Percentiles rank a stretch among this genome's conserved stretches.
Conservation (phyloP, 2,888 invertebrate genomes). For the Yponomeuta sedellus region DNA sequence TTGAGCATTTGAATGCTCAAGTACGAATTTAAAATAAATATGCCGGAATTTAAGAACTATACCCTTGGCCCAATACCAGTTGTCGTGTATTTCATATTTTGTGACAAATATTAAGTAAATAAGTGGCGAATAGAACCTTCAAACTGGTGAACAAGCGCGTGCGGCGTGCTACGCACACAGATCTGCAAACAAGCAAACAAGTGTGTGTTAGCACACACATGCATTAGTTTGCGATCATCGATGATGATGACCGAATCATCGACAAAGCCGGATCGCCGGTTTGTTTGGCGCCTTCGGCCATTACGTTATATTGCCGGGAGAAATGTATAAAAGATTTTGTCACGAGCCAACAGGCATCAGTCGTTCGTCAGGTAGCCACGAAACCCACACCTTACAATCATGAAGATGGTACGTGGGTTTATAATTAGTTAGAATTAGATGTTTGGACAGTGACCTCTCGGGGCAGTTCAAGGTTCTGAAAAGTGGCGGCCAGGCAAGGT, state of each 20-base stretch:
- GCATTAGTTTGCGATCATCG: constrained; percentile 35
- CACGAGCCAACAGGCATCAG: constrained; percentile 48
- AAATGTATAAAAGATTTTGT: constrained; percentile 68
- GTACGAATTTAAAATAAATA: constrained; percentile 12
- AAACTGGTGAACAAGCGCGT: constrained; percentile 30
- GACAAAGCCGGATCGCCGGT: constrained; percentile 49
- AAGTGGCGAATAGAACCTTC: constrained; percentile 43
- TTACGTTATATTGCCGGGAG: constrained; percentile 54
- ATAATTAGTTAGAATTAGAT: background rate
- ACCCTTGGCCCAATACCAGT: constrained; percentile 24
- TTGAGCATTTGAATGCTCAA: background rate
- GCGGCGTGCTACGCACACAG: constrained; percentile 29
- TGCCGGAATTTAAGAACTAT: constrained; percentile 1
- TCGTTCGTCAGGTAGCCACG: constrained; percentile 48
- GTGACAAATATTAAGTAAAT: constrained; percentile 48
- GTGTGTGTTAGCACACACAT: constrained; percentile 12
- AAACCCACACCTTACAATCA: constrained; percentile 38
- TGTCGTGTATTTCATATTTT: constrained; percentile 33
- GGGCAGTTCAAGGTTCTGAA: background rate
- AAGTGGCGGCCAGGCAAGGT: background rate
- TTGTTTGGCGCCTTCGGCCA: constrained; percentile 54
- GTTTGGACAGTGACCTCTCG: background rate
- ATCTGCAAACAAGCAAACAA: constrained; percentile 18
- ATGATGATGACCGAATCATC: constrained; percentile 48
- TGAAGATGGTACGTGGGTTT: constrained; percentile 59